Base-by-base conservation (phyloP, 2,888 invertebrate species). In the Rhingia rostrata region DNA sequence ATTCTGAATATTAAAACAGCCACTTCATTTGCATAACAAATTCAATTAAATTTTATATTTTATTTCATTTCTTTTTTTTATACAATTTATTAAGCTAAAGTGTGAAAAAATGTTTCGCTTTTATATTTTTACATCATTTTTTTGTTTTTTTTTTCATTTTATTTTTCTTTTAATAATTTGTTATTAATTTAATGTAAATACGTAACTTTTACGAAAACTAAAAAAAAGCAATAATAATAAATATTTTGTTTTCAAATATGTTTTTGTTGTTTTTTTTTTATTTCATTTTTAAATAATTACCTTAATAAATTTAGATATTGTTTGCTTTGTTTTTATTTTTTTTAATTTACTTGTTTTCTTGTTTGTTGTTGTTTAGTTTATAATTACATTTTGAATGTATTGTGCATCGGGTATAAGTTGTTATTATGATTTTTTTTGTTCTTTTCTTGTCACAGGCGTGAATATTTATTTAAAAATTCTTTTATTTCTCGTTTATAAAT, bases 51-150 rank as follows among this genome's bases (percentile, higher is more conserved):
- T 91, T 89, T 90, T 88, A 90, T 90, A 90, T 90, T 88, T 89
- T 88, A 87, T 88, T 87, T 88, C 84, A 88, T 88, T 83, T 73
- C 22, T 78, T 88, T 88, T 88, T 89, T 90, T 90, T 90, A 89
- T 90, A 91, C 91, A 91, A 90, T 91, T 91, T 91, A 90, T 91
- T 91, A 91, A 91, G 90, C 90, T 91, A 91, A 90, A 91, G 91
- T 91, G 90, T 91, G 90, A 91, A 91, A 90, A 91, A 91, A 90
- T 90, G 86, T 86, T 90, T 90, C 90, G 91, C 91, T 89, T 91
- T 90, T 87, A 88, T 89, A 88, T 89, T 87, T 86, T 86, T 86
- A 86, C 82, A 87, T 87, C 89, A 87, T 88, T 69, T 88, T 86
- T 87, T 87, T 87, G 87, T 86, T 87, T 83, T 87, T 87, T 87